Evolutionary conservation across 2,888 invertebrate genomes (phyloP).

Genomic region (Brenthis ino): DNA sequence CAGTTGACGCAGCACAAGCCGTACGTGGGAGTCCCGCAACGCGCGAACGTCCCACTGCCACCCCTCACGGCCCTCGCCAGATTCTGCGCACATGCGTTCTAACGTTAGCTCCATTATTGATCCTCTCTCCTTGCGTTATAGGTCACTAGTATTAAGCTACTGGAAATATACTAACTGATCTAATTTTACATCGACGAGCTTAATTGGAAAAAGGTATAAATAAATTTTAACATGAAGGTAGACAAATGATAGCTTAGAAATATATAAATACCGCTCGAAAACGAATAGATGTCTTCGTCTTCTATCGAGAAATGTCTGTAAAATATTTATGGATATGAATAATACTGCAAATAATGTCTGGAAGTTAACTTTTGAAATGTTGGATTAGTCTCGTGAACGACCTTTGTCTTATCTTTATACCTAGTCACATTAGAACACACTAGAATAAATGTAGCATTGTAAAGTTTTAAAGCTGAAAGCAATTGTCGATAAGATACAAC

Average conservation of each 20-base stretch:
- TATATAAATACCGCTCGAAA: slow-evolving; percentile 5
- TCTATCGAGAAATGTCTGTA: not conserved
- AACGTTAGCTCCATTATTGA: no score
- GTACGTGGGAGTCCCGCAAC: slow-evolving; percentile 61
- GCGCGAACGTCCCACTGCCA: slow-evolving; percentile 56
- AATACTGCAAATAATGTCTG: not conserved
- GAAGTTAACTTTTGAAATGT: no score
- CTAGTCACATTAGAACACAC: no score
- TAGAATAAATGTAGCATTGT: no score
- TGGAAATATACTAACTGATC: not conserved
- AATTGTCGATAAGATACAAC: no score
- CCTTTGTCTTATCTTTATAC: no score
- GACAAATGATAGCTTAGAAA: not conserved
- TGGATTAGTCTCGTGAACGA: no score
- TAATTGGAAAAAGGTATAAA: not conserved
- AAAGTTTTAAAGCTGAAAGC: no score
- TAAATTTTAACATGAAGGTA: not conserved
- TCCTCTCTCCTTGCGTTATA: not conserved
- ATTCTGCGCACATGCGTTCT: slow-evolving; percentile 7
- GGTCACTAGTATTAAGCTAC: not conserved
- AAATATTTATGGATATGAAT: not conserved
- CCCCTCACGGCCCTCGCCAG: not conserved
- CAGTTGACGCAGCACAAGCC: slow-evolving; percentile 58
- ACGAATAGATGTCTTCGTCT: slow-evolving; percentile 1
- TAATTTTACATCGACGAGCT: not conserved